Conservation (phyloP, 2,113 vertebrate species). For the Petaurus breviceps region DNA sequence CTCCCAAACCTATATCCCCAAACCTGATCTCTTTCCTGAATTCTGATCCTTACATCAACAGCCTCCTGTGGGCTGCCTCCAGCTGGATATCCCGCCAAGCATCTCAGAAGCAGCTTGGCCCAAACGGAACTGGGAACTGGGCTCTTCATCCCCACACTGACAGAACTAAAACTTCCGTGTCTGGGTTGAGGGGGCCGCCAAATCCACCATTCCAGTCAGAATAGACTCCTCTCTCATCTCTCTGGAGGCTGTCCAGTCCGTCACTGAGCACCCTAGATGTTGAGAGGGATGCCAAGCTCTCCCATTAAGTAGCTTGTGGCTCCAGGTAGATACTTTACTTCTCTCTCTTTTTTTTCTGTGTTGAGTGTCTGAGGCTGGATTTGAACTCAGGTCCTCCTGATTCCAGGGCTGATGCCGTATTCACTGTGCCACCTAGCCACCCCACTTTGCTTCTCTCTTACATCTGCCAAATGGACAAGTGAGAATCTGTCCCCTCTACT, state of each 20-base stretch:
- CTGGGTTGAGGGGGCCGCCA: not conserved
- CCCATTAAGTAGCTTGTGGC: too few species aligned
- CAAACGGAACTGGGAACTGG: too few species aligned
- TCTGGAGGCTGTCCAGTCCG: not conserved
- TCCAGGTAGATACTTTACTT: not conserved
- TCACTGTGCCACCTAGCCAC: too few species aligned
- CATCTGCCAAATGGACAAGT: not conserved
- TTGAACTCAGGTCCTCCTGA: too few species aligned
- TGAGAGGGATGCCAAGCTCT: not conserved
- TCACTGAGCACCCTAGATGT: not conserved
- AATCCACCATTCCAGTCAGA: too few species aligned
- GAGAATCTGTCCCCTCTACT: not conserved
- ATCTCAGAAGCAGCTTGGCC: not conserved
- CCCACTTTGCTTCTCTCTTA: not conserved
- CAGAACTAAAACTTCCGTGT: not conserved
- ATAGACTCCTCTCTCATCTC: too few species aligned
- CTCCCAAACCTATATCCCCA: not conserved
- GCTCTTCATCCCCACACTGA: not conserved
- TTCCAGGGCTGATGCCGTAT: too few species aligned
- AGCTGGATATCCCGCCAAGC: not conserved
- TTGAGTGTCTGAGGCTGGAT: too few species aligned
- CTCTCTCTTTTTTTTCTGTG: too few species aligned
- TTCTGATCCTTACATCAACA: too few species aligned
- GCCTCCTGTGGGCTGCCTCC: too few species aligned
- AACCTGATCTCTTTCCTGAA: not conserved